Evolutionary conservation across 2,888 invertebrate genomes (phyloP).

Genomic region (Julus scanicus): DNA sequence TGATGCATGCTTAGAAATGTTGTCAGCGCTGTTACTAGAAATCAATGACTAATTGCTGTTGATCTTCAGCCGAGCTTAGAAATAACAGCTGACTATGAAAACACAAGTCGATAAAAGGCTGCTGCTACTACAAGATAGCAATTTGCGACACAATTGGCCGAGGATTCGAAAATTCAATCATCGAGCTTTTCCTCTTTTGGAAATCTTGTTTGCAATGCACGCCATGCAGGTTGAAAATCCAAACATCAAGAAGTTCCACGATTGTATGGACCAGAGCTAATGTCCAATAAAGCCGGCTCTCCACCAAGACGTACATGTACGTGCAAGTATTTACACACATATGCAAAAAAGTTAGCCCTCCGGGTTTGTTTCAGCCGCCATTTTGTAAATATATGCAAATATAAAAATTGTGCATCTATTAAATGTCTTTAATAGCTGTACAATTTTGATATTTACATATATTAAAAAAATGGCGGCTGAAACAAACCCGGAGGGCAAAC

Average conservation of each 20-base stretch:
- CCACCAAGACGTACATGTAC: too few relatives aligned
- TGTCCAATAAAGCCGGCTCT: too few relatives aligned
- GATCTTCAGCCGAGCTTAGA: constrained; percentile 19
- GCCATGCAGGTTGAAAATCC: background rate
- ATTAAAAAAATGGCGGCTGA: too few relatives aligned
- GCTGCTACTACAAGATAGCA: background rate
- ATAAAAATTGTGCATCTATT: too few relatives aligned
- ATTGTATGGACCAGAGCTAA: background rate
- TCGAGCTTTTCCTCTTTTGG: background rate
- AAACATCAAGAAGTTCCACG: background rate
- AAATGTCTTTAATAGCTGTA: too few relatives aligned
- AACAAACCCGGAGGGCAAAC: too few relatives aligned
- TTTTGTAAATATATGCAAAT: too few relatives aligned
- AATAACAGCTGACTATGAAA: background rate
- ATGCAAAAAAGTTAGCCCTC: background rate
- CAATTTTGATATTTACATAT: too few relatives aligned
- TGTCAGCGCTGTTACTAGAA: background rate
- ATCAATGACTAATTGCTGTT: constrained; percentile 19
- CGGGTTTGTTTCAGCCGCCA: too few relatives aligned
- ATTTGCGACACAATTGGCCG: background rate
- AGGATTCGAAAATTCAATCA: background rate
- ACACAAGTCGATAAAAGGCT: background rate
- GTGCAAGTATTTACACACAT: background rate
- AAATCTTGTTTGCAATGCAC: background rate
- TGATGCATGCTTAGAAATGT: background rate